These are phyloP conservation scores for Pristiophorus japonicus DNA, from an alignment of 2,113 vertebrate genomes.

Conservation along the genomic window DNA sequence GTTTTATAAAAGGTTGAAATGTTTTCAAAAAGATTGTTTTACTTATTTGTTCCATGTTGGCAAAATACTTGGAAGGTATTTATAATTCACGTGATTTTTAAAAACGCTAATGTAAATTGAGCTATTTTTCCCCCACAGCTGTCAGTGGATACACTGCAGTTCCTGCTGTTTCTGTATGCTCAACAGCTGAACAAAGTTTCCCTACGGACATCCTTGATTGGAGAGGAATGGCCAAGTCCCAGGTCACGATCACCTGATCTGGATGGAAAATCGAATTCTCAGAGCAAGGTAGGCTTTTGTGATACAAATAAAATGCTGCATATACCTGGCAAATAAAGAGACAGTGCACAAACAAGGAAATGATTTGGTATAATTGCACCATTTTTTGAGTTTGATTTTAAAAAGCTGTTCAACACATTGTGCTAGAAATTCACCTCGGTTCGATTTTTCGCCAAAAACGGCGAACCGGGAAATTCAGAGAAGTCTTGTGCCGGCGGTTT, in stretches of 20 bases:
- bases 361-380: background rate
- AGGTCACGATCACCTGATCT: constrained; percentile 62
- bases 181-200: constrained; percentile 88
- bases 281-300: constrained; percentile 70
- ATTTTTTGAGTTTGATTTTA: background rate
- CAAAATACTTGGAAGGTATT: background rate
- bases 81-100: background rate
- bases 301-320: background rate
- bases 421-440: no score
- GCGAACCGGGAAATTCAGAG: no score
- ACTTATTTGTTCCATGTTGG: background rate
- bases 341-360: background rate
- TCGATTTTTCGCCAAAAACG: no score
- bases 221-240: constrained; percentile 87
- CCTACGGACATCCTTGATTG: constrained; percentile 76
- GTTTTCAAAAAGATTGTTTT: background rate
- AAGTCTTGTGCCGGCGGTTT: no score
- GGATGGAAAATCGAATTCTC: constrained; percentile 61
- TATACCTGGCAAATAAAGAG: background rate
- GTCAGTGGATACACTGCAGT: constrained; percentile 83
- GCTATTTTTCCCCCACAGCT: constrained; percentile 56
- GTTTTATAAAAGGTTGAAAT: background rate
- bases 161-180: constrained; percentile 87
- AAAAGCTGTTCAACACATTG: background rate
- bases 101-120: background rate